Percentiles rank a stretch among this genome's conserved stretches.
These are phyloP conservation scores for Poeciliopsis gracilis DNA, from an alignment of 2,797 vertebrate species.

Conservation along the genomic window DNA sequence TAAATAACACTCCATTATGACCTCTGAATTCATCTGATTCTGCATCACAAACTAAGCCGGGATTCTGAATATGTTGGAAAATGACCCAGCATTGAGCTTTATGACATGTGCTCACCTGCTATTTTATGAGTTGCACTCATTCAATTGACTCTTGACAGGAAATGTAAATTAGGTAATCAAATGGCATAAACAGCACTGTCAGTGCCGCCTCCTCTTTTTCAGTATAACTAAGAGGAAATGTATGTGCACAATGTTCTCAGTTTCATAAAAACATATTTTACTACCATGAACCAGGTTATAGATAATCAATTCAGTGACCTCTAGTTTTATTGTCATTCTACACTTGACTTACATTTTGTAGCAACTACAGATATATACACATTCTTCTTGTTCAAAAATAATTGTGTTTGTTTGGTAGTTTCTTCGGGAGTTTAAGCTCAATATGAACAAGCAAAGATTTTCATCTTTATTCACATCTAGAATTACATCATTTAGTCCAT, in stretches of 20 bases:
- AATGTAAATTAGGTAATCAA: background rate
- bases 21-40: background rate
- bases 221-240: background rate
- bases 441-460: too few species aligned
- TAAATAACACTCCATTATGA: background rate
- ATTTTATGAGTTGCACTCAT: background rate
- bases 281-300: background rate
- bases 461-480: too few species aligned
- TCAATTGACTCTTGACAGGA: background rate
- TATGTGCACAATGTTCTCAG: background rate
- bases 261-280: background rate
- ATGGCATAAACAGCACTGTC: background rate
- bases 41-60: background rate
- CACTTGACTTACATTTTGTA: background rate
- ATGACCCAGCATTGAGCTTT: background rate
- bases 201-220: background rate
- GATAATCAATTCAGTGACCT: background rate
- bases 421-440: too few species aligned
- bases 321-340: background rate
- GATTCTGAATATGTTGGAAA: background rate
- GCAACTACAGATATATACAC: background rate
- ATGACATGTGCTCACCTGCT: background rate
- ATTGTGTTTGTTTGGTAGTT: too few species aligned
- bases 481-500: too few species aligned
- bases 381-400: background rate